Base-by-base conservation (phyloP, 2,113 vertebrate species). In the Ovis aries region DNA sequence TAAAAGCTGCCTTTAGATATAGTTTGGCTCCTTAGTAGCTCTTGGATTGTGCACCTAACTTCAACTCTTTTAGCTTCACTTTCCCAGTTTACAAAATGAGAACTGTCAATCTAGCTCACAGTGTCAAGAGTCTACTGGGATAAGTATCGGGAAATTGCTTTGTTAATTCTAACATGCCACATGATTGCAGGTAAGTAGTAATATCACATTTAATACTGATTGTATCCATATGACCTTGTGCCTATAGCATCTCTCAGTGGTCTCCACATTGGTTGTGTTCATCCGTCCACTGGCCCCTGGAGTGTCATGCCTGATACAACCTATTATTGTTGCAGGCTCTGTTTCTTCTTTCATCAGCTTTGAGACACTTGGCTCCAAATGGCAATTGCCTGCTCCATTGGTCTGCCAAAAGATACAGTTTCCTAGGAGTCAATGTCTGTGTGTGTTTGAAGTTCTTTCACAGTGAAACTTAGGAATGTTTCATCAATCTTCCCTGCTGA, bases 321-420 rank as follows among this genome's bases (percentile, higher is more conserved):
- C 19, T 45, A 62, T 55, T 82, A 59, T 53, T 62, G 25, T 43
- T 86, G 13, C 23, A 84, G 45, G 3, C 31, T 92, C 29, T 92
- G 29, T 55, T 91, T 89, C 40, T 96, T 96, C 55, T 96, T 88
- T 81, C 45, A 83, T 91, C 89, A 77, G 50, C 36, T 84, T 88
- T 93, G 14, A 88, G 50, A 84, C 29, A 55, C 21, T 80, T 88
- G 45, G 16, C 19, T 95, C 53, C 82, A 95, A 94, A 59, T 25
- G 80, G 43, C n/a, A 97, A 91, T 90, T 93, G 55, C 33, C 43
- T 96, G 64, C 57, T 88, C 31, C 90, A 23, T 0, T 53, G 88
- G 19, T 45, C 60, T 59, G 77, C 77, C 67, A 88, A 80, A 90
- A 40, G 27, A 83, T 31, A 19, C 13, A 55, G 55, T 33, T 97